Base-by-base conservation (phyloP, 2,797 vertebrate genomes). In the Merluccius polli region DNA sequence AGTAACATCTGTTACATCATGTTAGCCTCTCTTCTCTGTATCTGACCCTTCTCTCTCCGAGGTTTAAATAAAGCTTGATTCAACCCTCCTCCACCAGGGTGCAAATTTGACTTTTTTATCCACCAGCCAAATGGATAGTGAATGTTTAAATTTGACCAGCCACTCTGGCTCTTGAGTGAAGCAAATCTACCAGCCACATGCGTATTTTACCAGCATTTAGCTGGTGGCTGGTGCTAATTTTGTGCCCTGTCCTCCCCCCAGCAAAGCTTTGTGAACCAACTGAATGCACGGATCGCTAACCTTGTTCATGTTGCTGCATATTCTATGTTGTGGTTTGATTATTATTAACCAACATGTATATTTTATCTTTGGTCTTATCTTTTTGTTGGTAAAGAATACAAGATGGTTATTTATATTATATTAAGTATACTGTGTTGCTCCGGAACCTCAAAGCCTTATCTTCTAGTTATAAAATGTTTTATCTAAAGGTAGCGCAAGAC, bases 401-500 rank as follows among this genome's bases (percentile, higher is more conserved):
- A n/a, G 7, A 59, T 6, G 7, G 52, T 59, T n/a, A n/a, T 59
- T n/a, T 8, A 24, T 59, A 10, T 3, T 59, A n/a, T 59, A 2
- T 8, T 52, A 21, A 15, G 44, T 52, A 18, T 52, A n/a, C 52
- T 24, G 36, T 12, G 52, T 21, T 59, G 52, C 0, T 2, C 21
- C 52, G 8, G n/a, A 24, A 59, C 2, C 21, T 52, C 18, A 24
- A 24, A 10, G 52, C 52, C 52, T 59, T 59, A 24, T 59, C 52
- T 7, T 24, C 44, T 52, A 1, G 9, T 9, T 9, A 59, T 52
- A 52, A 4, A 59, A 59, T 1, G 31, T 24, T 67, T 82, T 84
- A 83, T 86, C 84, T 77, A 35, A 41, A 13, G 74, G 71, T 81
- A 80, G 81, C 78, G 67, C 35, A 27, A 77, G 72, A 71, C 73